Conservation (phyloP, 2,888 invertebrate genomes). For the Phania funesta region DNA sequence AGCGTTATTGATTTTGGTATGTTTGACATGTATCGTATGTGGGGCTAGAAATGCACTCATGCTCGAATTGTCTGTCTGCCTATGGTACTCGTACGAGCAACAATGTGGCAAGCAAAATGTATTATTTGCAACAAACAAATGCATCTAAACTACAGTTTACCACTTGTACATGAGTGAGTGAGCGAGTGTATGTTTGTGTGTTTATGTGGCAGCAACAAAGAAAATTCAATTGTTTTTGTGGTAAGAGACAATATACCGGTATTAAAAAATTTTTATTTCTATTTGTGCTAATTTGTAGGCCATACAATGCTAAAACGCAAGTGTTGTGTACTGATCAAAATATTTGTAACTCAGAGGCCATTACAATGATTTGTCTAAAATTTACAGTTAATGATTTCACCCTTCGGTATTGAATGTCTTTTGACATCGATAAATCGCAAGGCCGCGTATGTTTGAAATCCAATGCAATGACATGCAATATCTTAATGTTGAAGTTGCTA, state of each 20-base stretch:
- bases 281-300: conserved; percentile 14
- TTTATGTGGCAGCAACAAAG: conserved; percentile 3
- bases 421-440: conserved; percentile 34
- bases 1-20: conserved; percentile 45
- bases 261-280: conserved; percentile 24
- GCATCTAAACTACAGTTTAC: background rate
- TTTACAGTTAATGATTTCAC: conserved; percentile 44
- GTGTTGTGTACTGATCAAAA: conserved; percentile 27
- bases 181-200: too few relatives aligned
- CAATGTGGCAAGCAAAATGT: conserved; percentile 16
- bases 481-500: background rate
- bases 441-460: conserved; percentile 13
- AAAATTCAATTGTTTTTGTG: conserved; percentile 45
- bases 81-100: background rate
- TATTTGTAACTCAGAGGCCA: conserved; percentile 4
- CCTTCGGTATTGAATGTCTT: conserved; percentile 39
- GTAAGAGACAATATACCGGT: conserved; percentile 33
- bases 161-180: background rate
- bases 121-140: conserved; percentile 2
- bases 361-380: background rate
- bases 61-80: conserved; percentile 36
- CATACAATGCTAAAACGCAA: conserved; percentile 13
- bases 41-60: conserved; percentile 43
- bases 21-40: conserved; percentile 15
- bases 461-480: conserved; percentile 11